Evolutionary conservation across 2,797 vertebrate species (phyloP), one percentile per base, ranked within the genome.

Genomic region (Centropyge bicolor): DNA sequence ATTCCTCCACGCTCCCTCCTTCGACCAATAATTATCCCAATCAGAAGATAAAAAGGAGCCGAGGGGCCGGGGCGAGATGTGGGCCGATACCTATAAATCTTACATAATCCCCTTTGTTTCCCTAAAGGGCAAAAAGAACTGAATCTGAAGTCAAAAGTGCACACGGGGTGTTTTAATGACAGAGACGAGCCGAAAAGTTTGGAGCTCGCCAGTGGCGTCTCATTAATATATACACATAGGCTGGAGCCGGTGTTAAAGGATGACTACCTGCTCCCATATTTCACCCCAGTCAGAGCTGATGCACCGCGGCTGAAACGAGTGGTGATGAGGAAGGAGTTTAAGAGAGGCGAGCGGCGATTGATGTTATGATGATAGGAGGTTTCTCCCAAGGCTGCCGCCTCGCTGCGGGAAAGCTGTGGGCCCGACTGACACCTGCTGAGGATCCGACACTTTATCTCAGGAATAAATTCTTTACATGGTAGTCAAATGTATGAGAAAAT

Each of bases 41-140:
- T 86, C 88, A 88, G 66, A 91, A 95, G 86, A 96, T 95, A 85
- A 96, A 93, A 95, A 80, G 79, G 81, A 92, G 86, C 17, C 17
- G 86, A 87, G 89, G 85, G 91, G 93, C 80, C 79, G 88, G 81
- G 92, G 94, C 81, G 89, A 80, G 93, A 96, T 94, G 87, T 86
- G 68, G 75, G 90, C 81, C 54, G 91, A 95, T 94, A 91, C 86
- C 48, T 92, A 87, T 84, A 96, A 97, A 97, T 89, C 90, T 92
- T 90, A 85, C 90, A 92, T 96, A 96, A 96, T 95, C 92, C 88
- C 68, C 88, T 94, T 94, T 95, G 89, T 95, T 95, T 93, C 82
- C 84, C 82, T 80, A 70, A 79, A 92, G 63, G 71, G 8, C 86
- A 89, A 87, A 91, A 87, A 83, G 90, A 84, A 74, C 78, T 75